phyloP scores from a whole-genome alignment of 2,888 invertebrate genomes.

The Entomobrya multifasciata region DNA sequence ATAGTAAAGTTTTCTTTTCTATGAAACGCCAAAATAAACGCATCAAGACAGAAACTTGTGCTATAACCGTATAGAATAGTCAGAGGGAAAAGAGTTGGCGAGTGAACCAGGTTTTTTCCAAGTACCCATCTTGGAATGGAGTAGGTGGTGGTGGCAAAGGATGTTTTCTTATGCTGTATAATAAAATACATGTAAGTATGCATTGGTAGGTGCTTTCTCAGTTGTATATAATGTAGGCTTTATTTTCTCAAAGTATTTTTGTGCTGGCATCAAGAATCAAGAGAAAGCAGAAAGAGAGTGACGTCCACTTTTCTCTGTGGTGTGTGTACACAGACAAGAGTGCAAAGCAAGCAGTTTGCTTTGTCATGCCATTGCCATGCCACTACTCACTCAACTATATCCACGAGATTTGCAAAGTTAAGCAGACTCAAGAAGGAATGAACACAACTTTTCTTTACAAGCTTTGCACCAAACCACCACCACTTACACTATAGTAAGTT shows the following conservation, averaged over 20 bases:
- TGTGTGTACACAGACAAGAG: not conserved
- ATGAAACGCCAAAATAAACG: not conserved
- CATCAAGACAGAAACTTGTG: not conserved
- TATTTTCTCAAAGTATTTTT: no score
- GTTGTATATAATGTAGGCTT: no score
- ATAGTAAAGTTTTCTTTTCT: not conserved
- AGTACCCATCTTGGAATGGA: not conserved
- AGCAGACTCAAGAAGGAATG: constrained; percentile 28
- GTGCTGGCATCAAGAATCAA: constrained; percentile 30
- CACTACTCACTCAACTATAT: constrained; percentile 18
- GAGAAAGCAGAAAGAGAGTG: not conserved
- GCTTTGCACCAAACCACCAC: not conserved
- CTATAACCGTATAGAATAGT: not conserved
- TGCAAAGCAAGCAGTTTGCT: constrained; percentile 64
- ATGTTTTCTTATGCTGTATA: not conserved
- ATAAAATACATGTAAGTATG: not conserved
- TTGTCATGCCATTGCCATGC: constrained; percentile 32
- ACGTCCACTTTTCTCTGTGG: constrained; percentile 6
- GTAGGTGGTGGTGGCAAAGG: not conserved
- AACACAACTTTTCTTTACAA: not conserved
- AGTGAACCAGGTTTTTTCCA: not conserved
- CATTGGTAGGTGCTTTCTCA: not conserved
- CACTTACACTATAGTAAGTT: not conserved
- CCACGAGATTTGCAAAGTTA: constrained; percentile 41
- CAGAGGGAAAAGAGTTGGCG: no score